Evolutionary conservation across 2,113 vertebrate genomes (phyloP).

Genomic region (Notothenia coriiceps): DNA sequence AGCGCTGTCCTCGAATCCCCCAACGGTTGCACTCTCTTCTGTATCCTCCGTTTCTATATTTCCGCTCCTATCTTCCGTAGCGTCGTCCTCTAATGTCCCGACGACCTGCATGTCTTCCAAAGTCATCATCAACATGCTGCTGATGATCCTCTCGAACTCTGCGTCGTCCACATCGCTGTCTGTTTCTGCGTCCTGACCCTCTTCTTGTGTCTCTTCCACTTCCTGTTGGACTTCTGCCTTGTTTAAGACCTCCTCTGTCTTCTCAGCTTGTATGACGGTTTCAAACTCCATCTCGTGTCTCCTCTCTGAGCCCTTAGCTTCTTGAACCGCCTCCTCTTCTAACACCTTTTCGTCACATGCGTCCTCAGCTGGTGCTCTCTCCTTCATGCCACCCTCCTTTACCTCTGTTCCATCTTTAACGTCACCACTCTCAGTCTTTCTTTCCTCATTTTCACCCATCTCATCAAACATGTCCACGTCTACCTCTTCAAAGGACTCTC

Average conservation of each 20-base stretch:
- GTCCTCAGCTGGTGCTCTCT: slow-evolving; percentile 2
- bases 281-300: not conserved
- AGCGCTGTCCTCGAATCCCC: not conserved
- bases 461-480: slow-evolving; percentile 70
- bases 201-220: slow-evolving; percentile 2
- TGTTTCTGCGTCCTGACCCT: not conserved
- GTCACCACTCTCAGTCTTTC: not conserved
- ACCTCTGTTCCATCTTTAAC: not conserved
- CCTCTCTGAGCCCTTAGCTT: not conserved
- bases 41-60: slow-evolving; percentile 10
- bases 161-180: slow-evolving; percentile 55
- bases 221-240: slow-evolving; percentile 10
- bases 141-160: slow-evolving; percentile 73
- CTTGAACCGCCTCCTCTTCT: not conserved
- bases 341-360: slow-evolving; percentile 1
- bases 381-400: not conserved
- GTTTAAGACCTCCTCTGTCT: not conserved
- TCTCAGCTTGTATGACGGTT: not conserved
- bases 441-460: slow-evolving; percentile 36
- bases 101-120: slow-evolving; percentile 67
- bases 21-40: not conserved
- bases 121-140: slow-evolving; percentile 71
- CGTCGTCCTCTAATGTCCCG: not conserved
- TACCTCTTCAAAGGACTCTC: slow-evolving; percentile 54
- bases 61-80: not conserved